Evolutionary conservation across 2,797 vertebrate genomes (phyloP).

Genomic region (Thunnus albacares): DNA sequence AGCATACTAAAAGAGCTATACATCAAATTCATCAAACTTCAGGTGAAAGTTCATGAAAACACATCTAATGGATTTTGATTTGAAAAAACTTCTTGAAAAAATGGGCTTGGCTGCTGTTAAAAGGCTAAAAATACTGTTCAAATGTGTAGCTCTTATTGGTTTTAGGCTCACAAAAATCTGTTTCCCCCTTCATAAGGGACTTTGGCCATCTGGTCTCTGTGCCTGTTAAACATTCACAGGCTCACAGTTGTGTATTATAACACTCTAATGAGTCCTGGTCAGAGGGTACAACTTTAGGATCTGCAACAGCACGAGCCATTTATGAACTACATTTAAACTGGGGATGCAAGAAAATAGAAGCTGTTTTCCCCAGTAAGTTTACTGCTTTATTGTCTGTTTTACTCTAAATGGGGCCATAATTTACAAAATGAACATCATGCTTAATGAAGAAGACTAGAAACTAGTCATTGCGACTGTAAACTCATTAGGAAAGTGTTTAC

Average conservation of each 20-base stretch:
- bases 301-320: not conserved
- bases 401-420: no score
- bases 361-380: not conserved
- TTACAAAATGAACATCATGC: no score
- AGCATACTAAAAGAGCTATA: not conserved
- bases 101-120: not conserved
- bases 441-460: no score
- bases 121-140: not conserved
- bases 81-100: no score
- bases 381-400: no score
- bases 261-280: not conserved
- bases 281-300: not conserved
- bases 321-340: not conserved
- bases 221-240: conserved; percentile 7
- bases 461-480: no score
- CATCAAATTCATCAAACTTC: not conserved
- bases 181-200: not conserved
- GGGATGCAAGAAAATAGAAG: not conserved
- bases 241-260: not conserved
- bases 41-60: not conserved
- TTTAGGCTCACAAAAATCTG: not conserved
- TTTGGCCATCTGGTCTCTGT: conserved; percentile 26
- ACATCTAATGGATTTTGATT: not conserved
- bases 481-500: no score
- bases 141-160: not conserved